Evolutionary conservation across 2,797 vertebrate species (phyloP), one percentile per base, ranked within the genome.

Genomic region (Microctenopoma steveboyesi): DNA sequence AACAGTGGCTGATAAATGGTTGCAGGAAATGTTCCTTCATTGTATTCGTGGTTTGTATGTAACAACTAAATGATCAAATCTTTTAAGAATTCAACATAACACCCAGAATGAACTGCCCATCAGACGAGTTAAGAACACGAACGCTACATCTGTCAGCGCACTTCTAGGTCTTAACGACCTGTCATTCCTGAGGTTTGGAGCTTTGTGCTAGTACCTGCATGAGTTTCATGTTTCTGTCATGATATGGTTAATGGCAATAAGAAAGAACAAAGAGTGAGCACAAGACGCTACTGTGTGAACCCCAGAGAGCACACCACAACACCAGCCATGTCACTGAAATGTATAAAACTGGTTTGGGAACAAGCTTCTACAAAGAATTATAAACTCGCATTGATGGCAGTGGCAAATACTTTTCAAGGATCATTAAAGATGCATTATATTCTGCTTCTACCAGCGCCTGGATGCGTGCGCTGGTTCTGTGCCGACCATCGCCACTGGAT

Each of bases 101-200:
- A 47, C 47, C 60, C 47, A 55, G 33, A 61, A 67, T 77, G 35
- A 45, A 54, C 55, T 46, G 37, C 67, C 52, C 62, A 42, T 84
- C 45, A 66, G 16, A 77, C 50, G 56, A 67, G 50, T 74, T 33
- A 40, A 74, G 48, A 75, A 79, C 65, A 79, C 69, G 60, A 81
- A 89, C 72, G 83, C 86, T 89, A 92, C 89, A 87, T 86, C 70
- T 77, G 65, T 80, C 76, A 54, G 39, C 61, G 61, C 45, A 69
- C 64, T 30, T 72, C 69, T 43, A 54, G 69, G 78, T 84, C 79
- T 46, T 35, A 66, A 8, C 22, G 69, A 83, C 83, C 68, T 76
- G 74, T 83, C 72, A 18, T 86, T 91, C 84, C 87, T 88, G 85
- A 89, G 81, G 68, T 84, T 87, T 78, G 71, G 77, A 82, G 79